These are phyloP conservation scores for Pseudeuparius sepicola DNA, from an alignment of 2,888 invertebrate genomes.

Conservation along the genomic window DNA sequence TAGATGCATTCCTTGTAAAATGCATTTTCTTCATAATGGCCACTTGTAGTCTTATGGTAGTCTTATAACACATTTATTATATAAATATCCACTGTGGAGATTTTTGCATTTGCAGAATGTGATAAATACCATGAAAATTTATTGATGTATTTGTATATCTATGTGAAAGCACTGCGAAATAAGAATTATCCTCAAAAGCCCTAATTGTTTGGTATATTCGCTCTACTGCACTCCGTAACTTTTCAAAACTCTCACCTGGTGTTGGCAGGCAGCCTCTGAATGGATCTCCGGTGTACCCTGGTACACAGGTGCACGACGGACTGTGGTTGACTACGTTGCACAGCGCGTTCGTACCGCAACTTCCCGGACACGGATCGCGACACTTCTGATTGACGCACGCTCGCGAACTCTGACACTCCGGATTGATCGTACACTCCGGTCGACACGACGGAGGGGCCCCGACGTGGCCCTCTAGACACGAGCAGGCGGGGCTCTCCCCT, in stretches of 20 bases:
- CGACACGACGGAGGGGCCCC: constrained; percentile 57
- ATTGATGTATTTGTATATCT: no score
- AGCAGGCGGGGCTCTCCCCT: constrained; percentile 44
- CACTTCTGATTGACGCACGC: constrained; percentile 66
- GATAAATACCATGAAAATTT: no score
- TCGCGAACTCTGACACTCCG: constrained; percentile 55
- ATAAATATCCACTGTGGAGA: no score
- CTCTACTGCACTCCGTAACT: no score
- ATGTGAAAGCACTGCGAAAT: no score
- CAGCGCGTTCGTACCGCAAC: constrained; percentile 53
- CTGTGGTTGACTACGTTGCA: constrained; percentile 63
- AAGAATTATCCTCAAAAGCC: no score
- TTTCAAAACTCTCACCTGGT: constrained; percentile 48
- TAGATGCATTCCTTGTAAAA: no score
- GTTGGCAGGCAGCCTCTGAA: constrained; percentile 54
- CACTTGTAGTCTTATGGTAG: no score
- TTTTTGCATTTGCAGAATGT: no score
- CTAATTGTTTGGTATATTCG: no score
- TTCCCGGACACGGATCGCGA: constrained; percentile 60
- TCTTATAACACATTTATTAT: no score
- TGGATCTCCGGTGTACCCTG: constrained; percentile 67
- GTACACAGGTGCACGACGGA: constrained; percentile 61
- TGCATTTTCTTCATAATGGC: no score
- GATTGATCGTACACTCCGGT: constrained; percentile 61
- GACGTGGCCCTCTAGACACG: constrained; percentile 49